Evolutionary conservation across 64 coral and sea anemone genomes (phyloP).

Genomic region (Montipora foliosa): DNA sequence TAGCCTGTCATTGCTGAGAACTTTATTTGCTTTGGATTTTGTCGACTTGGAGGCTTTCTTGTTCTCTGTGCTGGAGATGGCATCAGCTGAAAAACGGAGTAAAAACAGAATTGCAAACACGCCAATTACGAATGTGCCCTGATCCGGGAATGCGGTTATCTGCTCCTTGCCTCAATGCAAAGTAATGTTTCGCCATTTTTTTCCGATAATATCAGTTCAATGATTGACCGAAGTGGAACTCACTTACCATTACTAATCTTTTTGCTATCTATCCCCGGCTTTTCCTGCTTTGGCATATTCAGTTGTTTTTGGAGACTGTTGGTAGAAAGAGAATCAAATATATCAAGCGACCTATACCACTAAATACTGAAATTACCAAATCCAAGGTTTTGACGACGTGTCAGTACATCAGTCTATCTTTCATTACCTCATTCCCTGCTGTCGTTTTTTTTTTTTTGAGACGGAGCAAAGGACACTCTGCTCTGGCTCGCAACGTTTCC

Average conservation of each 20-base stretch:
- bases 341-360: too few species aligned
- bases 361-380: too few species aligned
- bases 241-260: neutral
- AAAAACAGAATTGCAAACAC: neutral
- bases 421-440: too few species aligned
- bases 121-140: too few species aligned
- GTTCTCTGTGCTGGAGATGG: neutral
- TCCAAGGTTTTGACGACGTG: too few species aligned
- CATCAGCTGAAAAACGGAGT: neutral
- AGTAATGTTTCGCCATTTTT: too few species aligned
- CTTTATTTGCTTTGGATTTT: slow-evolving; percentile 37
- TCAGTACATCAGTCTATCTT: too few species aligned
- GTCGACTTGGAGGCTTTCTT: slow-evolving; percentile 26
- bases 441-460: too few species aligned
- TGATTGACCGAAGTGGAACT: neutral
- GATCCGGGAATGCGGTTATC: too few species aligned
- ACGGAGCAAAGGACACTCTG: too few species aligned
- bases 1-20: slow-evolving; percentile 20
- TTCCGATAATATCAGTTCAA: neutral
- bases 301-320: slow-evolving; percentile 45
- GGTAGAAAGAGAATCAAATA: neutral
- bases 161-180: too few species aligned
- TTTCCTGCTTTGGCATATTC: slow-evolving; percentile 19
- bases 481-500: too few species aligned
- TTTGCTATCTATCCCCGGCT: neutral